Evolutionary conservation across 2,113 vertebrate species (phyloP), one percentile per base, ranked within the genome.

Genomic region (Pycnonotus jocosus): DNA sequence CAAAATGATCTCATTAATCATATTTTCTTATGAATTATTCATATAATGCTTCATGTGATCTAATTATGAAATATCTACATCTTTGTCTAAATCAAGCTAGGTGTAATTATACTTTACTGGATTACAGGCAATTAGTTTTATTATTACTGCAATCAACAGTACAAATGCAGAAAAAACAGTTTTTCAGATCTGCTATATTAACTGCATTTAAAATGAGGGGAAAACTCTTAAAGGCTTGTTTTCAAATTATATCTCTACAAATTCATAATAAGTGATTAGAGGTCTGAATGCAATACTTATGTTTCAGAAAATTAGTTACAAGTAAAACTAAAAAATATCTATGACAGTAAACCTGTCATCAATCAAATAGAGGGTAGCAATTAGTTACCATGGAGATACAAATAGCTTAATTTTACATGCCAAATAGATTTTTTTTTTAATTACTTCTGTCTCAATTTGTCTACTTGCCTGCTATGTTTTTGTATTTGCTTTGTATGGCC

Each of bases 41-140:
- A 94, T 95, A 47, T 3, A 88, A 33, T 50, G 44, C 6, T 78
- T 89, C 37, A 65, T 93, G 56, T n/a, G 77, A 81, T 88, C 66
- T 92, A 89, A 64, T 88, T 80, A 56, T 45, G 33, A 87, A 91
- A 88, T 80, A 91, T 60, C 71, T 61, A 76, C 54, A 56, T 80
- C 69, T 94, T 95, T 95, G 58, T 93, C 71, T 77, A 86, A 92
- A 95, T 90, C 74, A 93, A 89, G 54, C 11, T 69, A 93, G 65
- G 33, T 93, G 57, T 83, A 94, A 95, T 96, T 96, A 96, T 65
- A 82, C 58, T 94, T 91, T 77, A 89, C 84, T 77, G 44, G 44
- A 95, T 95, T 96, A 85, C 19, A 90, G 70, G 73, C 66, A 95
- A 87, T 96, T 95, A 86, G 62, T 65, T 96, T 90, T 82, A 92